phyloP scores from a whole-genome alignment of 2,797 vertebrate genomes.

The Nannoperca australis region DNA sequence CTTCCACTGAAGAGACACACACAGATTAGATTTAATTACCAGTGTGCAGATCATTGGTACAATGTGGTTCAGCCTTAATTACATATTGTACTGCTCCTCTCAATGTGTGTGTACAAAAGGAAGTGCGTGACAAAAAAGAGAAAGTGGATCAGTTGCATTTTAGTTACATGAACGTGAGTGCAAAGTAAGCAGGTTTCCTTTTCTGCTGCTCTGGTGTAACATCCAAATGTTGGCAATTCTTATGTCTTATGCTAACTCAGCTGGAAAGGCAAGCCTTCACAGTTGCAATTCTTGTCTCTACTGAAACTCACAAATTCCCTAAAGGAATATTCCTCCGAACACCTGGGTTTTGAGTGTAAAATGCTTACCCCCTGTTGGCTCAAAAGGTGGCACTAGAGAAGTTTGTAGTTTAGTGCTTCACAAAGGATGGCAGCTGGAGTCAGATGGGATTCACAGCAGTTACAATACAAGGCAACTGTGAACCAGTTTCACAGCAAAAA shows the following conservation, averaged over 20 bases:
- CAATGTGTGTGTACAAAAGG: background rate
- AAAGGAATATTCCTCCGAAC: conserved; percentile 22
- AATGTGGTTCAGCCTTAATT: conserved; percentile 73
- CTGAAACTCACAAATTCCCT: conserved; percentile 37
- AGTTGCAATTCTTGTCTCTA: conserved; percentile 5
- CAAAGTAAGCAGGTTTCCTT: conserved; percentile 39
- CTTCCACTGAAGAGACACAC: conserved; percentile 40
- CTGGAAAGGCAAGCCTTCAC: conserved; percentile 9
- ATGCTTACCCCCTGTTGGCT: background rate
- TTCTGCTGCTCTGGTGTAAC: conserved; percentile 32
- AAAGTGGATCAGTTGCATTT: conserved; percentile 35
- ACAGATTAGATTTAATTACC: conserved; percentile 77
- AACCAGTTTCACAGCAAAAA: conserved; percentile 19
- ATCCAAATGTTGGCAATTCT: conserved; percentile 16
- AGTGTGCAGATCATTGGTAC: conserved; percentile 68
- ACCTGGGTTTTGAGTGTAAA: conserved; percentile 11
- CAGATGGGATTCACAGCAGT: conserved; percentile 4
- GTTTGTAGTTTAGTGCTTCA: background rate
- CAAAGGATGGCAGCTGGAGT: conserved; percentile 9
- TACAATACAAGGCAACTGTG: background rate
- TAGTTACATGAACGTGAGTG: conserved; percentile 30
- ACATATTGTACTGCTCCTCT: conserved; percentile 52
- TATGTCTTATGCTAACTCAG: conserved; percentile 34
- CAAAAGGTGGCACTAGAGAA: background rate
- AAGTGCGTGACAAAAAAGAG: conserved; percentile 2